These are phyloP conservation scores for Drosophila leonis DNA, from an alignment of 2,888 invertebrate species.

Conservation along the genomic window DNA sequence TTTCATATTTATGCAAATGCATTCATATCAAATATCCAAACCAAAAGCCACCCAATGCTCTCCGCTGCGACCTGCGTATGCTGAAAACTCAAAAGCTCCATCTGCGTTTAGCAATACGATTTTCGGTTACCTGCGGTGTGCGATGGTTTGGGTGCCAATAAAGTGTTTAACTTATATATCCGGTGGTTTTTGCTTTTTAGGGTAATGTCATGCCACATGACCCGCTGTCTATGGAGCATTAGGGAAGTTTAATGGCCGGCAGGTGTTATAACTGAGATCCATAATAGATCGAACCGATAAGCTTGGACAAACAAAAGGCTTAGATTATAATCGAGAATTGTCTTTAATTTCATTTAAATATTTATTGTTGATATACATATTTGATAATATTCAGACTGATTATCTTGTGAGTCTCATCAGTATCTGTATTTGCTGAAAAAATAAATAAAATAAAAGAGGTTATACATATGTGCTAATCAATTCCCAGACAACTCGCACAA, in stretches of 20 bases:
- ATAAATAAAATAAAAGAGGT: neutral
- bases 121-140: constrained; percentile 65
- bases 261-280: constrained; percentile 29
- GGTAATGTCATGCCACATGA: constrained; percentile 60
- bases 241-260: constrained; percentile 34
- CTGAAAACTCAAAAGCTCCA: constrained; percentile 51
- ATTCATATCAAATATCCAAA: constrained; percentile 50
- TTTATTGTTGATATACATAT: constrained; percentile 7
- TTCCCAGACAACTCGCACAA: neutral
- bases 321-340: neutral
- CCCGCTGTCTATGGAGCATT: constrained; percentile 39
- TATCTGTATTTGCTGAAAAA: neutral
- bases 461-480: constrained; percentile 5
- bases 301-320: neutral
- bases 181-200: constrained; percentile 41
- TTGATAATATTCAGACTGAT: neutral
- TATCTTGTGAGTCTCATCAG: constrained; percentile 1
- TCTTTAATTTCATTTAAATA: constrained; percentile 4
- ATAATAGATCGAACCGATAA: neutral
- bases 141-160: constrained; percentile 44
- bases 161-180: constrained; percentile 75
- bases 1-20: constrained; percentile 80
- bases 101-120: constrained; percentile 63
- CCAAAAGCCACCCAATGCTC: constrained; percentile 53
- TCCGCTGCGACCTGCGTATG: constrained; percentile 8